Conservation (phyloP, 2,797 vertebrate genomes). For the Synaphobranchus kaupii region DNA sequence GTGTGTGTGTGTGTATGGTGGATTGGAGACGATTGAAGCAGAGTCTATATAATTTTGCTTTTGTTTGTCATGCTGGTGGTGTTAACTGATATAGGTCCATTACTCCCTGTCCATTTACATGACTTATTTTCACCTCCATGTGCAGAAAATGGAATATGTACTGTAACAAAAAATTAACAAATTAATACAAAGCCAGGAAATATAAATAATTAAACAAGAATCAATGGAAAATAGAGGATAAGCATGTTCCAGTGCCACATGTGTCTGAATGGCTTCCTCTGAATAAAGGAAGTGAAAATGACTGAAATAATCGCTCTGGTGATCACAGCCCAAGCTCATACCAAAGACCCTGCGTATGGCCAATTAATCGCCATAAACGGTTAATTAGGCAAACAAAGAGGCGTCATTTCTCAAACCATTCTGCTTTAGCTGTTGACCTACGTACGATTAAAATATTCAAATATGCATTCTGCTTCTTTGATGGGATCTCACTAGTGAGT, state of each 20-base stretch:
- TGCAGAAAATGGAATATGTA: background rate
- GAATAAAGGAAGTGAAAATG: conserved; percentile 6
- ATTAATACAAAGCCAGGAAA: background rate
- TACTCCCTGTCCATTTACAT: background rate
- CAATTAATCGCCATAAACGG: conserved; percentile 40
- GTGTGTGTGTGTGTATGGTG: background rate
- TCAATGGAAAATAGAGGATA: background rate
- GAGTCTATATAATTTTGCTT: too few species aligned
- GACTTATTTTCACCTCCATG: background rate
- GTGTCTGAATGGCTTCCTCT: background rate
- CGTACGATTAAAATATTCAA: conserved; percentile 34
- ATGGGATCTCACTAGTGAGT: conserved; percentile 13
- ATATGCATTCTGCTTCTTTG: conserved; percentile 4
- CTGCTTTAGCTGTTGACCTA: conserved; percentile 16
- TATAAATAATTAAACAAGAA: background rate
- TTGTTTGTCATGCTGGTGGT: background rate
- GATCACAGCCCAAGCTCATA: background rate
- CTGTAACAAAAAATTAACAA: background rate
- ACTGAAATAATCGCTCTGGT: background rate
- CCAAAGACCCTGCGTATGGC: background rate
- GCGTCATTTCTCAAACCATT: conserved; percentile 21
- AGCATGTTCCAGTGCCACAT: background rate
- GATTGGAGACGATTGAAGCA: conserved; percentile 7
- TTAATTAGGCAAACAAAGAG: conserved; percentile 36
- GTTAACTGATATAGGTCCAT: too few species aligned